A percentile compares a stretch with the other conserved stretches of the same genome.
Conservation (phyloP, 1,140 invertebrate species). For the Leptopilina clavipes region DNA sequence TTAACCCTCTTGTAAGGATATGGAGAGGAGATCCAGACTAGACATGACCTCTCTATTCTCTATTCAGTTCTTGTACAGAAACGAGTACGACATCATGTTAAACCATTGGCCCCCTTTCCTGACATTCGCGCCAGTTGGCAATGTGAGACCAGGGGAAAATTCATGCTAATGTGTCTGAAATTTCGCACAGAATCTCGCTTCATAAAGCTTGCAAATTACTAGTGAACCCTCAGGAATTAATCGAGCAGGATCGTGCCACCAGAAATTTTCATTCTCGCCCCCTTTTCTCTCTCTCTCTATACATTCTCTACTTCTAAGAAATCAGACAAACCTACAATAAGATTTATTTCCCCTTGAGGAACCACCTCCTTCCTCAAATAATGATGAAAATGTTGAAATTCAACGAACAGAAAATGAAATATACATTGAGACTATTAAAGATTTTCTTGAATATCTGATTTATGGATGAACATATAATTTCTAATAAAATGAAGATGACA, state of each 20-base stretch:
- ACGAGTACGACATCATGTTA: slow-evolving; percentile 28
- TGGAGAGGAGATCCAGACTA: not conserved
- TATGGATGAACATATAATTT: not conserved
- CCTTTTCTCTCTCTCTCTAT: not conserved
- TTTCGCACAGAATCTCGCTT: slow-evolving; percentile 11
- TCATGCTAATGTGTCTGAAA: slow-evolving; percentile 33
- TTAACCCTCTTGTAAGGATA: slow-evolving; percentile 17
- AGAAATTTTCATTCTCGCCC: slow-evolving; percentile 2
- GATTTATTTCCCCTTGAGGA: slow-evolving; percentile 13
- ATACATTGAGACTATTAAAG: slow-evolving; percentile 12
- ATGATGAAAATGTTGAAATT: not conserved
- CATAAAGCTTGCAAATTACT: slow-evolving; percentile 25
- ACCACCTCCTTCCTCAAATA: not conserved
- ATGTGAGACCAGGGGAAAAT: slow-evolving; percentile 22
- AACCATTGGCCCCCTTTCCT: slow-evolving; percentile 7
- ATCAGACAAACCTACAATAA: slow-evolving; percentile 11
- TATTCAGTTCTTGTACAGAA: slow-evolving; percentile 31
- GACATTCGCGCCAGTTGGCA: slow-evolving; percentile 21
- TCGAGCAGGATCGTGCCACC: slow-evolving; percentile 8
- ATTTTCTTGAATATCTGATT: slow-evolving; percentile 11
- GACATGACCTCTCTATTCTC: slow-evolving; percentile 1
- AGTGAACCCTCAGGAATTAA: slow-evolving; percentile 28
- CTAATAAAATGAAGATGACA: slow-evolving; percentile 14
- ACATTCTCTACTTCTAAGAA: not conserved
- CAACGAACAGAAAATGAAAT: slow-evolving; percentile 8